Evolutionary conservation across 2,113 vertebrate species (phyloP), one percentile per base, ranked within the genome.

Genomic region (Equus quagga): DNA sequence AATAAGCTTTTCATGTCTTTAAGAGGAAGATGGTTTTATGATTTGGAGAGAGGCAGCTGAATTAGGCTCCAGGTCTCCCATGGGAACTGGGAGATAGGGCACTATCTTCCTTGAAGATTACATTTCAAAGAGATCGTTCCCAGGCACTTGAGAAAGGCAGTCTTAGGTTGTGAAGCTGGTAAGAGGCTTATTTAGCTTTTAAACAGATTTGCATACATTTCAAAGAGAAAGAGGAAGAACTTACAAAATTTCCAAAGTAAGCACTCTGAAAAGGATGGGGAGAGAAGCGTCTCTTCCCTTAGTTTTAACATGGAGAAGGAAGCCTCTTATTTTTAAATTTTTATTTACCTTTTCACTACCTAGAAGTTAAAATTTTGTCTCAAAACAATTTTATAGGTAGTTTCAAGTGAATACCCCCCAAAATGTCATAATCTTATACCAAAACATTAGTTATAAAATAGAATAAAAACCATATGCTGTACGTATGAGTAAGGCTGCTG

Each of bases 401-500:
- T 78, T 89, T 72, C 24, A 86, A 26, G 76, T 81, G 15, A 49
- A 24, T 94, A n/a, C 28, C 7, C 36, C 36, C 36, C 36, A 41
- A 41, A 41, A 41, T 41, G 36, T 4, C 72, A 92, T 90, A 64
- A 96, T 85, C 56, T 83, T 94, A 84, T 21, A 83, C 49, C 72
- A 64, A 94, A 98, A 79, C 31, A 58, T 80, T 96, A 54, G 95
- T 97, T 98, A 82, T 17, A 95, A 58, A 84, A 65, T 23, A 97
- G 51, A 86, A 97, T 44, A 94, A 90, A 98, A 54, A 14, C 60
- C 73, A 93, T 95, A 78, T 86, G 75, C 62, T 96, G n/a, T 65
- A 92, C 87, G 18, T 91, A 79, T 91, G 51, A 84, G 97, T 94
- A 98, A 95, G 65, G 98, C 97, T 92, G 28, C 92, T 85, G 94